Evolutionary conservation across 2,113 vertebrate genomes (phyloP).

Genomic region (Excalfactoria chinensis): DNA sequence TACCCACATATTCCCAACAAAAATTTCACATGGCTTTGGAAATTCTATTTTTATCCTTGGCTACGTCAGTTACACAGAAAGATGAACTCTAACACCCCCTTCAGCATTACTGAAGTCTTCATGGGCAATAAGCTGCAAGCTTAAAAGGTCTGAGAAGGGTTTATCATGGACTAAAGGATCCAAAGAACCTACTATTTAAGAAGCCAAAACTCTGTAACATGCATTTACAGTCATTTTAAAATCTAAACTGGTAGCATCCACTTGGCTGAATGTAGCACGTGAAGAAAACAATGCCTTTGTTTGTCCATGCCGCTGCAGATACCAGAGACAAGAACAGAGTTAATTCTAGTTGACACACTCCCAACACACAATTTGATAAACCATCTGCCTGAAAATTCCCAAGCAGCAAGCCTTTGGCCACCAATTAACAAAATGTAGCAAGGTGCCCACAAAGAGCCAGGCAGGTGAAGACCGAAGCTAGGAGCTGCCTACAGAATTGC

Average conservation of each 20-base stretch:
- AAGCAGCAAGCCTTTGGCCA: background rate
- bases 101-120: background rate
- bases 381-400: background rate
- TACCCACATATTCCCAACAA: background rate
- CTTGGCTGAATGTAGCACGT: background rate
- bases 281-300: background rate
- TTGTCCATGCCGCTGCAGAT: background rate
- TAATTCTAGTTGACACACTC: background rate
- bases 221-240: background rate
- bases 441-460: background rate
- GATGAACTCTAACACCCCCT: background rate
- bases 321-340: background rate
- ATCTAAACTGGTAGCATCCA: background rate
- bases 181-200: slow-evolving; percentile 44
- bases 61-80: background rate
- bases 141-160: slow-evolving; percentile 68
- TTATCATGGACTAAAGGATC: background rate
- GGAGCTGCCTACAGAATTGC: background rate
- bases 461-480: background rate
- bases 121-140: slow-evolving; percentile 44
- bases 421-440: background rate
- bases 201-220: background rate
- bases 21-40: background rate
- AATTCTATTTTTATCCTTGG: background rate
- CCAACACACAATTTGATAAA: background rate